Base-by-base conservation (phyloP, 2,888 invertebrate genomes). In the Trypoxylon attenuatum region DNA sequence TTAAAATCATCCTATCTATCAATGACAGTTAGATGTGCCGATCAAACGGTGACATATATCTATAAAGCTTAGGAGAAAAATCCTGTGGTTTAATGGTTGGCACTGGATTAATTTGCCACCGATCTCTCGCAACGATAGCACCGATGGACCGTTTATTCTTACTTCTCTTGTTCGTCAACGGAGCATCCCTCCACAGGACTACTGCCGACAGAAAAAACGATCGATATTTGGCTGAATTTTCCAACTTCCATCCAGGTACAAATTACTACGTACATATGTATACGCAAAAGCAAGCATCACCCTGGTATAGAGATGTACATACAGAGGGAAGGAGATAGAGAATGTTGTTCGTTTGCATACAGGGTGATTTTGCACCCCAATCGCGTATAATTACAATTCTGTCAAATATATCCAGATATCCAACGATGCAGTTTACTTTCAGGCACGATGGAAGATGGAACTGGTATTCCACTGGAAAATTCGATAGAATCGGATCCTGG, bases 201-300 rank as follows among this genome's bases (percentile, higher is more conserved):
- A n/a, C n/a, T n/a, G n/a, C n/a, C 23, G 53, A 41, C 21, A 73
- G 84, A 47, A 78, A 72, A 45, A 85, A 85, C 68, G 82, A 84
- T 66, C 81, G 76, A 53, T 84, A 78, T 68, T 62, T 83, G 18
- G 59, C 62, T 0, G 65, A 74, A 23, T 69, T 76, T 39, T 83
- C 84, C 82, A 65, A 77, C 13, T 13, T 13, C 10, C 13, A 13
- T 13, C 33, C 6, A 33, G 33, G 33, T 33, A 33, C n/a, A n/a
- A n/a, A n/a, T n/a, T n/a, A n/a, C n/a, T n/a, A n/a, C n/a, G n/a
- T n/a, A n/a, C 13, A 6, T 33, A 33, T 13, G 13, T 33, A 33
- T 13, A 29, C 27, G 27, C 1, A 33, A 0, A 13, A 10, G 13
- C 13, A 33, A 33, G 0, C 0, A 33, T 1, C 13, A 10, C 33